Conservation (phyloP, 2,797 vertebrate species). For the Oreonectes daqikongensis region DNA sequence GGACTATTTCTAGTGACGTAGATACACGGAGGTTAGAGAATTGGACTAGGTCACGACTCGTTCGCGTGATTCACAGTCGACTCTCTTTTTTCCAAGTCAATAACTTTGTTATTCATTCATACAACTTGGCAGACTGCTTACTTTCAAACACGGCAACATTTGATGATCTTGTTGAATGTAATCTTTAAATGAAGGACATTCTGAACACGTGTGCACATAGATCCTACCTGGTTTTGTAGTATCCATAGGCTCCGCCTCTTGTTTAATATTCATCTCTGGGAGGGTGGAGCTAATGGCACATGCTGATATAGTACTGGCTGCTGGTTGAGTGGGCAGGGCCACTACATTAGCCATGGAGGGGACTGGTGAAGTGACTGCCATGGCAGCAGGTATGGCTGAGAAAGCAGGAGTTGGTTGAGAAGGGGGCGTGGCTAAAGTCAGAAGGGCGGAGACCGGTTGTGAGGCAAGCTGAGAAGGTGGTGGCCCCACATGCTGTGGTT, state of each 20-base stretch:
- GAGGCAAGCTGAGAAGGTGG: slow-evolving; percentile 83
- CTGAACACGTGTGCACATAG: neutral
- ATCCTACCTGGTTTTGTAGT: slow-evolving; percentile 79
- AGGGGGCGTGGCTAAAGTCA: slow-evolving; percentile 82
- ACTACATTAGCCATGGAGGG: slow-evolving; percentile 85
- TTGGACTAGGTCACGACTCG: too few relatives aligned
- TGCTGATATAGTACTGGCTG: slow-evolving; percentile 80
- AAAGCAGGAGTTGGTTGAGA: slow-evolving; percentile 85
- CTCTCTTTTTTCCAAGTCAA: too few relatives aligned
- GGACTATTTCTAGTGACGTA: too few relatives aligned
- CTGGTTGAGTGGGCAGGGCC: slow-evolving; percentile 85
- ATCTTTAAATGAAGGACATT: neutral
- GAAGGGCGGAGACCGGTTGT: slow-evolving; percentile 84
- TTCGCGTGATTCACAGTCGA: too few relatives aligned
- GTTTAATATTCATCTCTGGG: slow-evolving; percentile 92
- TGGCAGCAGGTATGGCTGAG: slow-evolving; percentile 82
- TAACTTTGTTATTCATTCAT: too few relatives aligned
- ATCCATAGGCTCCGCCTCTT: slow-evolving; percentile 89
- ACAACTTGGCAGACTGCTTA: too few relatives aligned
- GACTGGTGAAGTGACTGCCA: slow-evolving; percentile 81
- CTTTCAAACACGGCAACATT: too few relatives aligned
- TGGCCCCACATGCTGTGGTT: slow-evolving; percentile 68
- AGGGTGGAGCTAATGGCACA: slow-evolving; percentile 82
- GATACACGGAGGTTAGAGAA: too few relatives aligned
- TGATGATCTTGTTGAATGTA: too few relatives aligned